A percentile compares a stretch with the other conserved stretches of the same genome.
Evolutionary conservation across 2,888 invertebrate genomes (phyloP).

Genomic region (Orchesella flavescens): DNA sequence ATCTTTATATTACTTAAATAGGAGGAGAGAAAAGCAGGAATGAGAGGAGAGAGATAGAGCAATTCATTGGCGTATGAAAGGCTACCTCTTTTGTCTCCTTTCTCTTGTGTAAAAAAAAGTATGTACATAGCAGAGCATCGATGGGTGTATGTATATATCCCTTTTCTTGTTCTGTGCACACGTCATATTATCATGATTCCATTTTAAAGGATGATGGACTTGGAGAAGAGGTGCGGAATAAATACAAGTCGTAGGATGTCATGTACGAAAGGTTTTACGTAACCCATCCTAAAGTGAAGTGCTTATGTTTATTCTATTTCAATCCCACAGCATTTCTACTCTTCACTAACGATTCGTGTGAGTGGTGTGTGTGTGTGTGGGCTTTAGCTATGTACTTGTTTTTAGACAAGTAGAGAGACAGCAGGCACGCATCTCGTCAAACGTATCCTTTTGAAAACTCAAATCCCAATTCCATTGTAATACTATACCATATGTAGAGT

Average conservation of each 20-base stretch:
- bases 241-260: conserved; percentile 5
- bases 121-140: background rate
- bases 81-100: too few species aligned
- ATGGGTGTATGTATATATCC: background rate
- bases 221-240: conserved; percentile 27
- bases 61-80: background rate
- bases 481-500: conserved; percentile 36
- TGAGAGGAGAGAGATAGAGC: background rate
- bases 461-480: conserved; percentile 56
- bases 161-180: background rate
- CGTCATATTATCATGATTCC: conserved; percentile 45
- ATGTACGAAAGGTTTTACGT: conserved; percentile 7
- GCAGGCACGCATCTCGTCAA: conserved; percentile 41
- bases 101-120: background rate
- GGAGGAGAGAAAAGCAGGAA: background rate
- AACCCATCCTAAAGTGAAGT: conserved; percentile 31
- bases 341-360: conserved; percentile 29
- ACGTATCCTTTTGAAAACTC: conserved; percentile 55
- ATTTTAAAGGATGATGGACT: conserved; percentile 56
- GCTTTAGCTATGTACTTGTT: conserved; percentile 18
- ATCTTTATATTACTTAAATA: conserved; percentile 43
- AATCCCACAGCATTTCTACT: conserved; percentile 17
- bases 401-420: background rate
- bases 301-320: conserved; percentile 46
- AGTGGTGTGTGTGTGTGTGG: conserved; percentile 23